Base-by-base conservation (phyloP, 2,888 invertebrate species). In the Exocentrus adspersus region DNA sequence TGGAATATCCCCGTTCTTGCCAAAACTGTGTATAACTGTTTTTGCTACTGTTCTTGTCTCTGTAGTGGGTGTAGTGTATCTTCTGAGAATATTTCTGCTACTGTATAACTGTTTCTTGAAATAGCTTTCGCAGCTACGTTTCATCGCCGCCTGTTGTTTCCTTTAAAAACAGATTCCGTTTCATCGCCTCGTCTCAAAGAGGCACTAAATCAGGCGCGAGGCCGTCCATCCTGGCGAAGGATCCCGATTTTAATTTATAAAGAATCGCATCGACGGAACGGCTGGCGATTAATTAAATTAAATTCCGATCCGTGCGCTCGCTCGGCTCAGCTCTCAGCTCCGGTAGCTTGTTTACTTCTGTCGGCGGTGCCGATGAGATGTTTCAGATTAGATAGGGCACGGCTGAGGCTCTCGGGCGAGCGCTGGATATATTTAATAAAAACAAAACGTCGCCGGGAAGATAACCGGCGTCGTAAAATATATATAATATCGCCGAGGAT, bases 371-470 rank as follows among this genome's bases (percentile, higher is more conserved):
- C 28, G 60, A 60, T 57, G 46, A 57, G 62, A 62, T 62, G 46
- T 57, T 56, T 62, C 46, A 51, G 62, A 62, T 62, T 41, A 62
- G 62, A 62, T 62, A 50, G 48, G 28, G 57, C 43, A 43, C 43
- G 20, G 45, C 19, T 30, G 41, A 52, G 21, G 46, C 24, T 7
- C 24, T n/a, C 4, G 7, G 3, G 3, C 24, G 37, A 9, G 37
- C 37, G 37, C 37, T 37, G 37, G 37, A 37, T 37, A 60, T 50
- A 57, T 51, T 43, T 56, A 62, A 56, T 50, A 57, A 57, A 62
- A 62, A 56, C 62, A 62, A 62, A 57, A 57, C 61, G 56, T 48
- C 57, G 51, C 53, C 45, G 48, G 57, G 57, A 62, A 57, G 62
- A 62, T 57, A 57, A 62, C 56, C 20, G 37, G 37, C 28, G 62